Conservation (phyloP, 2,113 vertebrate species). For the Ovis aries region ARS-UI_Ramb_v3.0 NC_056058.1:13098501-13099000, state of each 20-base stretch:
- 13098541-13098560: background rate
- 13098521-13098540: background rate
- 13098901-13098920: background rate
- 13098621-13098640: background rate
- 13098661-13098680: background rate
- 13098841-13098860: background rate
- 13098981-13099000: background rate
- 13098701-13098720: background rate
- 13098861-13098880: background rate
- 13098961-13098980: background rate
- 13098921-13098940: background rate
- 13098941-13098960: no score
- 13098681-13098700: background rate
- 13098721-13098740: background rate
- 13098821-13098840: accelerated
- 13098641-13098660: background rate
- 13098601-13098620: background rate
- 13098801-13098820: background rate
- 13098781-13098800: background rate
- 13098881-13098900: background rate
- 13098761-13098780: background rate
- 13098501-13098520: background rate
- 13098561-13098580: background rate
- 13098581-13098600: background rate
- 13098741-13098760: background rate